Percentiles rank a stretch among this genome's conserved stretches.
Evolutionary conservation across 2,797 vertebrate genomes (phyloP).

Genomic region (Synanceia verrucosa): DNA sequence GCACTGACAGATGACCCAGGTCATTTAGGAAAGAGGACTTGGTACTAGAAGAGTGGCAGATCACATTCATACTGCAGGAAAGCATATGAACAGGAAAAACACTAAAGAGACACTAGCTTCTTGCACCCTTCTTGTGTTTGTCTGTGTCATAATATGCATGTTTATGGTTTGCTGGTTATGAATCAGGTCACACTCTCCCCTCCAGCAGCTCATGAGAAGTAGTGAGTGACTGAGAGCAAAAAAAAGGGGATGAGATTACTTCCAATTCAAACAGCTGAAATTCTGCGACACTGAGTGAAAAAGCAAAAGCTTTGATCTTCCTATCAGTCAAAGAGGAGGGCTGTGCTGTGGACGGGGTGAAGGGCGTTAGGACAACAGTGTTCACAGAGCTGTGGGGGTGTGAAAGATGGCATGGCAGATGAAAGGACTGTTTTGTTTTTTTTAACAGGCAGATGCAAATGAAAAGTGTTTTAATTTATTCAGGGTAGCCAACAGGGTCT

Average conservation of each 20-base stretch:
- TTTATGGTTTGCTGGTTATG: slow-evolving; percentile 59
- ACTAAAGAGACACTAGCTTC: neutral
- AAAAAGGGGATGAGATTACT: slow-evolving; percentile 40
- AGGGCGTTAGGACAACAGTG: slow-evolving; percentile 51
- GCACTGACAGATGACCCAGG: neutral
- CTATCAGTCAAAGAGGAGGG: slow-evolving; percentile 37
- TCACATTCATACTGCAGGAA: neutral
- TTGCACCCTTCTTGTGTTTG: neutral
- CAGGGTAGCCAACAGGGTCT: slow-evolving; percentile 32
- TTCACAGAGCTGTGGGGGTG: slow-evolving; percentile 26
- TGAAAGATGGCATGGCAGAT: slow-evolving; percentile 53
- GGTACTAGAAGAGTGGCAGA: neutral
- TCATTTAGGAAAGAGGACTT: neutral
- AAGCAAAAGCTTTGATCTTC: slow-evolving; percentile 61
- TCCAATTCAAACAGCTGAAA: slow-evolving; percentile 52
- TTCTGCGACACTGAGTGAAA: slow-evolving; percentile 41
- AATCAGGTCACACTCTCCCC: slow-evolving; percentile 64
- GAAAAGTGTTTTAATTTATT: slow-evolving; percentile 37
- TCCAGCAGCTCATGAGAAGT: slow-evolving; percentile 41
- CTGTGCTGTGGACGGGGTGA: slow-evolving; percentile 39
- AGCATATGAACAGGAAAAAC: slow-evolving; percentile 9
- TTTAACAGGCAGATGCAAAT: slow-evolving; percentile 40
- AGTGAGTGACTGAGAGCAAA: slow-evolving; percentile 15
- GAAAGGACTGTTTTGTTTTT: slow-evolving; percentile 34
- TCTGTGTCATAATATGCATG: slow-evolving; percentile 45